Base-by-base conservation (phyloP, 2,888 invertebrate genomes). In the Spilosoma lubricipeda region DNA sequence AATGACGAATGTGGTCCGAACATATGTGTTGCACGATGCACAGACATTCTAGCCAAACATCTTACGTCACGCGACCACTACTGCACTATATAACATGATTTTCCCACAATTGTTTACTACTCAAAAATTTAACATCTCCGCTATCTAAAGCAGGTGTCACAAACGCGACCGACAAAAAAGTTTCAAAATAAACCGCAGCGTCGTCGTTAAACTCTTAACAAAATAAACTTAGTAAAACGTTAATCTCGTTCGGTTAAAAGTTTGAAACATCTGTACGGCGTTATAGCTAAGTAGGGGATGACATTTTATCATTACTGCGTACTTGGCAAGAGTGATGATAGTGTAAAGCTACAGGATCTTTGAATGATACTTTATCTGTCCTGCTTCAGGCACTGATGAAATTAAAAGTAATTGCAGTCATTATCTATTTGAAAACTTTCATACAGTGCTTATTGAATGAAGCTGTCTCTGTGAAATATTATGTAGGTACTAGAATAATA, bases 131-230 rank as follows among this genome's bases (percentile, higher is more conserved):
- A 79, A 77, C 77, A 76, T 71, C 52, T 79, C 86, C 80, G 84
- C 88, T 90, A 93, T 93, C 93, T 92, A 85, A 92, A 93, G 89
- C 92, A 93, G 94, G 95, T 95, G 95, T 93, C 91, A 94, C 85
- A 90, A 88, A 87, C 90, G 86, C 83, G 83, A 76, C 83, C 79
- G 85, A 88, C 86, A 90, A 86, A 87, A 90, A 90, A 91, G 83
- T 88, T 88, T 81, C 76, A 92, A 93, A 94, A 94, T 90, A 93
- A 93, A 92, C 94, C 89, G 86, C 89, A 87, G 83, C 80, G 89
- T 87, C 80, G 89, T 87, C 88, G 91, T 93, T 94, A 95, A 95
- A 91, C 92, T 89, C 90, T 94, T 94, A 94, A 92, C 91, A 89
- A 95, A 95, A 95, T 94, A 95, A 94, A 94, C 94, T 90, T 82